Base-by-base conservation (phyloP, 64 coral and sea anemone species). In the Pachyseris speciosa region DNA sequence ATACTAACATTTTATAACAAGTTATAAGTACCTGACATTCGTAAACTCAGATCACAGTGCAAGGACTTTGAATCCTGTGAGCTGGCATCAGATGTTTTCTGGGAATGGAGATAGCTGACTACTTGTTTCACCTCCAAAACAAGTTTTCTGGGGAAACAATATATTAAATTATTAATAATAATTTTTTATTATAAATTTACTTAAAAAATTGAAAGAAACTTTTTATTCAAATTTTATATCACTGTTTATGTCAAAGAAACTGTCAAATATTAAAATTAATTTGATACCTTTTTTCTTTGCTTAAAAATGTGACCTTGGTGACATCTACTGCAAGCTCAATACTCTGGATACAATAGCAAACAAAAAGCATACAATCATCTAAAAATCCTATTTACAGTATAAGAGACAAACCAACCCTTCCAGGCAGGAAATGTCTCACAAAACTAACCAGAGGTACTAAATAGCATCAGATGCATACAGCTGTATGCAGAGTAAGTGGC, bases 231-330 rank as follows among this genome's bases (percentile, higher is more conserved):
- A 55, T 16, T 55, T 55, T 11, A 45, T 45, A 4, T 45, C 43
- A 45, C 11, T 45, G 4, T 45, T 11, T 11, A 45, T 45, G 43
- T 6, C 43, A 4, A 45, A 2, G n/a, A 55, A 2, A 55, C 27
- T 34, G 15, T 25, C 6, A 64, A n/a, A n/a, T n/a, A n/a, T n/a
- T n/a, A n/a, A n/a, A n/a, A n/a, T n/a, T 57, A 16, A 69, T 37
- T 50, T 45, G 27, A 7, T 92, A 96, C 94, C 94, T 96, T 51
- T 96, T 69, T 16, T 96, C 94, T 67, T 75, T 73, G 37, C 92
- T 96, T 66, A 92, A 29, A 47, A 96, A 89, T 45, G 90, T 84
- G 22, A 92, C 37, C 19, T 39, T 92, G 22, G 53, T 88, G 13
- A 22, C 37, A 13, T 76, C 76, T 31, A 75, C 41, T 88, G 38